A percentile compares a stretch with the other conserved stretches of the same genome.
phyloP scores from a whole-genome alignment of 2,113 vertebrate species.

The Opisthocomus hoazin region DNA sequence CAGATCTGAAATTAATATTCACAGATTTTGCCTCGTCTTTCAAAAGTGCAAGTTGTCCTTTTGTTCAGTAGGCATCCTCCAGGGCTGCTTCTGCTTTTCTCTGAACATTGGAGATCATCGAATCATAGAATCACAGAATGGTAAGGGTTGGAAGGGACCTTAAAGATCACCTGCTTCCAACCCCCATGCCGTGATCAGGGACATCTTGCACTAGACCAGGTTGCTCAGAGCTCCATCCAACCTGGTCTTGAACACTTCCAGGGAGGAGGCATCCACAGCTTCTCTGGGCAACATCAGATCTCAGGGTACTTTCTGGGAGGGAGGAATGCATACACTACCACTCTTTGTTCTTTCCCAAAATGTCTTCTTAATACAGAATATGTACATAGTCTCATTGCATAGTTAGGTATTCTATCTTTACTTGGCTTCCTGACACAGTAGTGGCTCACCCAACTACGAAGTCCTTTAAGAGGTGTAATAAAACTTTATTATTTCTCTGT shows the following conservation, averaged over 20 bases:
- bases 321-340: rapidly evolving
- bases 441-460: neutral
- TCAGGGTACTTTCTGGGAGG: neutral
- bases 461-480: neutral
- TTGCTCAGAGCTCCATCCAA: no score
- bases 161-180: no score
- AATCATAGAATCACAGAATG: no score
- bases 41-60: neutral
- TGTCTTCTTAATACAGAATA: neutral
- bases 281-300: no score
- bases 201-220: no score
- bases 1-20: neutral
- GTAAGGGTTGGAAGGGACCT: no score
- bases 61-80: neutral
- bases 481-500: neutral
- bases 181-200: no score
- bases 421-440: neutral
- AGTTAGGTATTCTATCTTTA: neutral
- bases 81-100: neutral
- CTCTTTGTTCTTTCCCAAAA: neutral
- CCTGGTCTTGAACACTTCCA: no score
- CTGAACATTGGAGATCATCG: neutral
- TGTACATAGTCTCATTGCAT: neutral
- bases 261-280: no score
- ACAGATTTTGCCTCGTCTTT: neutral